Evolutionary conservation across 2,888 invertebrate species (phyloP).

Genomic region (Alentia gelatinosa): DNA sequence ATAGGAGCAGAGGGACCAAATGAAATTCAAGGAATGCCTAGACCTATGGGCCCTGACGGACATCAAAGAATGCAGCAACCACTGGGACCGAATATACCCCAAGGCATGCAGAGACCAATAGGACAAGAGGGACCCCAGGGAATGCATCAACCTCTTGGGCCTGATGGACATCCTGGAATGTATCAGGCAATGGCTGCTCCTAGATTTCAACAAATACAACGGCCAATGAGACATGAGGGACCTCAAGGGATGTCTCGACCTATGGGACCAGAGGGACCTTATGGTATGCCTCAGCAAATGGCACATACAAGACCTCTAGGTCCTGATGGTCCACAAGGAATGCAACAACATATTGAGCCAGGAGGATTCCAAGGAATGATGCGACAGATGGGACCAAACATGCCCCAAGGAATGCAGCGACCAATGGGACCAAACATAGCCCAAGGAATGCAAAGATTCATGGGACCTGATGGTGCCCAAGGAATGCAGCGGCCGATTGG

Average conservation of each 20-base stretch:
- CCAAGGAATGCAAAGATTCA: background rate
- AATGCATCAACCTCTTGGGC: background rate
- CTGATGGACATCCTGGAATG: background rate
- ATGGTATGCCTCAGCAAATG: background rate
- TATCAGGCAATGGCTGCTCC: too few relatives aligned
- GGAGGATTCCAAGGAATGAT: background rate
- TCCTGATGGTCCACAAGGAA: background rate
- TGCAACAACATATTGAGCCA: background rate
- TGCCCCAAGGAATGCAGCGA: background rate
- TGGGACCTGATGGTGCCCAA: background rate
- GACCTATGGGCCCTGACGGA: background rate
- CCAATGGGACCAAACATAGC: background rate
- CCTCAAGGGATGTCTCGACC: background rate
- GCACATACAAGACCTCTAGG: too few relatives aligned
- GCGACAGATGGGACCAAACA: background rate
- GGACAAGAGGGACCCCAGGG: background rate
- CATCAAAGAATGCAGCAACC: background rate
- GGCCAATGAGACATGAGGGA: background rate
- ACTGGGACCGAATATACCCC: background rate
- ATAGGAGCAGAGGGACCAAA: background rate
- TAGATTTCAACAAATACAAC: too few relatives aligned
- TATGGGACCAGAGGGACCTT: background rate
- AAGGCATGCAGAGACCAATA: background rate
- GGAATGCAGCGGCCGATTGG: background rate
- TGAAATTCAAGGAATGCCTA: background rate